Conservation (phyloP, 2,113 vertebrate species). For the Neolamprologus kungweensis region DNA sequence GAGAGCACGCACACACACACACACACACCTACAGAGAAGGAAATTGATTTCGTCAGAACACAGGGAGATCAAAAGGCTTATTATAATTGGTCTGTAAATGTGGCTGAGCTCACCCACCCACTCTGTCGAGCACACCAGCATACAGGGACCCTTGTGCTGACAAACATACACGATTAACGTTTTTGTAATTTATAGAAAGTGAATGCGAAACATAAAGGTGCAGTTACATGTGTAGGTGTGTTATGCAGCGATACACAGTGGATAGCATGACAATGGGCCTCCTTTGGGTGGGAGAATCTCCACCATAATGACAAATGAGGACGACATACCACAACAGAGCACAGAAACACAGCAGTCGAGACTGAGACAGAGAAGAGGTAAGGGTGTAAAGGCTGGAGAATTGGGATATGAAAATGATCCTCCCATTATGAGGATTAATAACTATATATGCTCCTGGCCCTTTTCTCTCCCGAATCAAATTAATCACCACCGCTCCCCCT, state of each 20-base stretch:
- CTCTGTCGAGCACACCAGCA: not conserved
- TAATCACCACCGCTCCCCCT: constrained; percentile 42
- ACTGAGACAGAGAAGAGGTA: not conserved
- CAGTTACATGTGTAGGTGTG: not conserved
- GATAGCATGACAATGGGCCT: not conserved
- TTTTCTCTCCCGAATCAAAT: constrained; percentile 53
- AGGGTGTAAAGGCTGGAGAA: constrained; percentile 16
- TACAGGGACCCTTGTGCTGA: not conserved
- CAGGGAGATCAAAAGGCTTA: constrained; percentile 58
- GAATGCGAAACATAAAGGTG: not conserved
- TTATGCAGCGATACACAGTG: not conserved
- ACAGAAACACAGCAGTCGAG: not conserved
- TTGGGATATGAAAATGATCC: constrained; percentile 55
- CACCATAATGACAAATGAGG: constrained; percentile 37
- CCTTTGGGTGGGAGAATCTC: not conserved
- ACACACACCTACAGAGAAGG: constrained; percentile 29
- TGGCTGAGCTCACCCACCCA: constrained; percentile 31
- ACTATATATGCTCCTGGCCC: constrained; percentile 53
- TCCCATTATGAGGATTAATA: constrained; percentile 65
- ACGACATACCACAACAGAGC: not conserved
- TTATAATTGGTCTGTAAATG: constrained; percentile 65
- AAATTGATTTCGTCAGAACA: constrained; percentile 62
- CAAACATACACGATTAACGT: not conserved
- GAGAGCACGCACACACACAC: not conserved
- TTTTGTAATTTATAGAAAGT: not conserved